phyloP scores from a whole-genome alignment of 2,113 vertebrate species.

The Sigmodon hispidus region DNA sequence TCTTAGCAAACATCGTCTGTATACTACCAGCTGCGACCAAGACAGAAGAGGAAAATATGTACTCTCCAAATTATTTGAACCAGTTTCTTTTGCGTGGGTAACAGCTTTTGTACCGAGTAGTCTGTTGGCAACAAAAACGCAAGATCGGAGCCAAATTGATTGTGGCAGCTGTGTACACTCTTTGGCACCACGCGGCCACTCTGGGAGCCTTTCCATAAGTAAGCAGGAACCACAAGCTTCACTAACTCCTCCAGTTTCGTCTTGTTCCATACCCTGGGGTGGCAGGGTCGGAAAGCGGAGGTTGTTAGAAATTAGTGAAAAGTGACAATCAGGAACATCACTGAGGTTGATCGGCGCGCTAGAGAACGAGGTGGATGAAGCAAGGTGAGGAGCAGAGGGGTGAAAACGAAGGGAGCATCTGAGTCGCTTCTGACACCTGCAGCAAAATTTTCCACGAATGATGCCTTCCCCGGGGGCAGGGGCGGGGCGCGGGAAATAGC shows the following conservation, averaged over 20 bases:
- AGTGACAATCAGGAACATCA: neutral
- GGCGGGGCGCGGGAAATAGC: neutral
- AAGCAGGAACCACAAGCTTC: constrained; percentile 7
- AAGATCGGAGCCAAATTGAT: constrained; percentile 47
- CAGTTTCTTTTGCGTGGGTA: constrained; percentile 43
- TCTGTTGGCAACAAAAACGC: constrained; percentile 51
- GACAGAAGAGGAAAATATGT: constrained; percentile 10
- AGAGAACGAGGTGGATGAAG: neutral
- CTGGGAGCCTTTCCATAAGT: constrained; percentile 28
- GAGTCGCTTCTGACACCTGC: constrained; percentile 52
- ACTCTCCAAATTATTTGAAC: constrained; percentile 29
- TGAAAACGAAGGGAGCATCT: neutral
- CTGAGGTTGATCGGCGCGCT: neutral
- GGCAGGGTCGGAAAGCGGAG: neutral
- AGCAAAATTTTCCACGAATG: constrained; percentile 59
- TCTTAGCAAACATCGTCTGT: constrained; percentile 4
- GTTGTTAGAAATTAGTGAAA: neutral
- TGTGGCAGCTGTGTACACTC: constrained; percentile 10
- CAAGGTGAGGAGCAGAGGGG: neutral
- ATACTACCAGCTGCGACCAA: neutral
- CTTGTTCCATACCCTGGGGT: neutral
- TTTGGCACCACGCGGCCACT: neutral
- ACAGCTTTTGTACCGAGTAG: constrained; percentile 49
- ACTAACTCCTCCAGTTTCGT: neutral
- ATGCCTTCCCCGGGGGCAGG: neutral